Evolutionary conservation across 2,888 invertebrate species (phyloP), one percentile per base, ranked within the genome.

Genomic region (Eubasilissa splendida): DNA sequence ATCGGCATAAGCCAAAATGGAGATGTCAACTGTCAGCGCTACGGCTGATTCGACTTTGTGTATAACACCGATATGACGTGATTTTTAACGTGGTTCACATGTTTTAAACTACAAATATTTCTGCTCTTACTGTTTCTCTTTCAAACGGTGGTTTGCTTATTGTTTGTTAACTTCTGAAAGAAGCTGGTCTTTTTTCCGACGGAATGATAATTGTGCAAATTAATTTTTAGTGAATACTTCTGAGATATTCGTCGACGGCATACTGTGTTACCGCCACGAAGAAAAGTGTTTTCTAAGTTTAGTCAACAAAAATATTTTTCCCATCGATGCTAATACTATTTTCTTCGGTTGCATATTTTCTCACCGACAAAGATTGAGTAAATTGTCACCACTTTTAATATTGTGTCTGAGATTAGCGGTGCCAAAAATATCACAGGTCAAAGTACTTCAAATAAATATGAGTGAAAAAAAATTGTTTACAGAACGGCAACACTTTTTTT

Each of bases 1-100:
- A 90, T 90, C 5, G 90, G 90, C 82, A 90, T 91, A 82, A 90
- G 90, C 88, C 91, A 91, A 87, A 91, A 91, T 85, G 91, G 90
- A 33, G 91, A 91, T 84, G 90, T 90, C n/a, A 79, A 59, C 53
- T 79, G 73, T 42, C 73, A 71, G 58, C 71, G 79, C 33, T 79
- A 79, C 63, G 73, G 73, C 79, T 79, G 79, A 79, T 65, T 63
- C 11, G 42, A 31, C 56, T 5, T 56, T 7, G 56, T 33, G 56
- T 11, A 11, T 73, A 56, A 31, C 56, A 22, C 42, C 12, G 33
- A n/a, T 9, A 31, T 56, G 56, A 56, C 71, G 58, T 73, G 71
- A 73, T 73, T 58, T 73, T 5, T 73, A 73, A 56, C 42, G 58
- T 73, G 71, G 54, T 73, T 56, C 56, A 56, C 71, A 33, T 73